Conservation (phyloP, 2,888 invertebrate genomes). For the Portevinia maculata region DNA sequence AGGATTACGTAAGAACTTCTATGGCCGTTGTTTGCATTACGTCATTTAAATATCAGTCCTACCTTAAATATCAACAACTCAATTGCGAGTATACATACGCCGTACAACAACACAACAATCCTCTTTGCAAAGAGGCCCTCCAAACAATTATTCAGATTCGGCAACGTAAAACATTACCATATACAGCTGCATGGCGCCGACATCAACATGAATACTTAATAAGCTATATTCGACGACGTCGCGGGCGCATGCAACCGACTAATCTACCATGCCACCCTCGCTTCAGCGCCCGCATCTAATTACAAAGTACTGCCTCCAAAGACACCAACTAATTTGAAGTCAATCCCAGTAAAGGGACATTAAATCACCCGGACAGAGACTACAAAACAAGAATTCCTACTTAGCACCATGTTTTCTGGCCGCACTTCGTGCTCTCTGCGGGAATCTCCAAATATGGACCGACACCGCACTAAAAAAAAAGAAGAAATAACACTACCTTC, state of each 20-base stretch:
- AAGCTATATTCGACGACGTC: constrained; percentile 5
- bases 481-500: neutral
- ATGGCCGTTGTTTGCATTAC: constrained; percentile 35
- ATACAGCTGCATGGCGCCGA: constrained; percentile 45
- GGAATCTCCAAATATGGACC: constrained; percentile 70
- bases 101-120: neutral
- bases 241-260: neutral
- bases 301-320: constrained; percentile 48
- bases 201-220: constrained; percentile 65
- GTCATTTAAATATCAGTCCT: constrained; percentile 47
- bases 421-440: constrained; percentile 35
- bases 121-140: constrained; percentile 11
- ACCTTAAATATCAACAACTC: constrained; percentile 35
- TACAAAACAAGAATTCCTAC: constrained; percentile 68
- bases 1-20: constrained; percentile 22
- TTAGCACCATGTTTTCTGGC: constrained; percentile 50
- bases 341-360: constrained; percentile 71
- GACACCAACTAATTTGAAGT: constrained; percentile 70
- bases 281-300: constrained; percentile 44
- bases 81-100: constrained; percentile 26
- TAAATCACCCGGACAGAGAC: constrained; percentile 62
- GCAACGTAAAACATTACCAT: constrained; percentile 49
- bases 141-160: constrained; percentile 51
- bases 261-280: constrained; percentile 34
- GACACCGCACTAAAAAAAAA: neutral